Evolutionary conservation across 2,888 invertebrate species (phyloP).

Genomic region (Acronicta alni): DNA sequence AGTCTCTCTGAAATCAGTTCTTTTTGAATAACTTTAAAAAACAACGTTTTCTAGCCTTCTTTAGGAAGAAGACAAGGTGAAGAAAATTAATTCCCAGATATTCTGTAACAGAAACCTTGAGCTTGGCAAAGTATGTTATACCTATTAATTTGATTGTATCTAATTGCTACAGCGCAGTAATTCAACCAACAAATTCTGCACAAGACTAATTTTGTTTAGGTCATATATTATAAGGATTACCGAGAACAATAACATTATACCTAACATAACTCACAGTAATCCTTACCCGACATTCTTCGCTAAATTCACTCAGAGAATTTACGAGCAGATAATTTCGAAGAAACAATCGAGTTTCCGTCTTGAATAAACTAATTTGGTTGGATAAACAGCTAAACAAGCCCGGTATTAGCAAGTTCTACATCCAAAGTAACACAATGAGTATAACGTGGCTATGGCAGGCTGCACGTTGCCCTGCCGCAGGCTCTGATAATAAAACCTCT

Average conservation of each 20-base stretch:
- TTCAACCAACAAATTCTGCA: constrained; percentile 1
- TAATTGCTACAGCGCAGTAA: neutral
- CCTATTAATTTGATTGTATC: too few relatives aligned
- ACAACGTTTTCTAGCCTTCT: too few relatives aligned
- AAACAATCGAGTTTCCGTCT: constrained; percentile 44
- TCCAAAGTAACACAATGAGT: constrained; percentile 43
- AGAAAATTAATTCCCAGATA: too few relatives aligned
- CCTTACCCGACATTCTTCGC: neutral
- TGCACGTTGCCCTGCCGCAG: constrained; percentile 35
- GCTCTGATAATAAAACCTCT: constrained; percentile 44
- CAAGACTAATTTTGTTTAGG: neutral
- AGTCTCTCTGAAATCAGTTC: too few relatives aligned
- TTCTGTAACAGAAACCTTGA: too few relatives aligned
- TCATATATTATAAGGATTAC: neutral
- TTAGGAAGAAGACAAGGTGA: too few relatives aligned
- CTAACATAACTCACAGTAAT: neutral
- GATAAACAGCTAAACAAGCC: constrained; percentile 38
- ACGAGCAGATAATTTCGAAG: constrained; percentile 31
- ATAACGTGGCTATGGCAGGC: constrained; percentile 16
- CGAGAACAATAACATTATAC: neutral
- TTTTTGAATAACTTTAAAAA: too few relatives aligned
- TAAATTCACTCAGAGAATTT: constrained; percentile 11
- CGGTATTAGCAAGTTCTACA: constrained; percentile 37
- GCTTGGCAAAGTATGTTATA: too few relatives aligned
- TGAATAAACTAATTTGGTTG: constrained; percentile 50